Conservation (phyloP, 2,113 vertebrate genomes). For the Marmota flaviventris region DNA sequence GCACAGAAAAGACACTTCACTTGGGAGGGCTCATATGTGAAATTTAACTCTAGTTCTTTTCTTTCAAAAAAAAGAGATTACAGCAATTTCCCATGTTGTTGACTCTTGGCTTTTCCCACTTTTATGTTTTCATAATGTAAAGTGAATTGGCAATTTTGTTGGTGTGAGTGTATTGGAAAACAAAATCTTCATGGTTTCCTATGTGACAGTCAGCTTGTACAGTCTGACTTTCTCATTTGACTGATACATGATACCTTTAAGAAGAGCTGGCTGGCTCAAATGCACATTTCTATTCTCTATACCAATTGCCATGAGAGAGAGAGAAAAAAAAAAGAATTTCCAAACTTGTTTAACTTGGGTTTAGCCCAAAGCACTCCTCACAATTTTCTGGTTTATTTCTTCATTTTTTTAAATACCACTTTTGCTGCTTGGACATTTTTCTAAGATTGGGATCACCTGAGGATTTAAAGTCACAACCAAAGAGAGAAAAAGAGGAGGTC, state of each 20-base stretch:
- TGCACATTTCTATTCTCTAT: constrained; percentile 26
- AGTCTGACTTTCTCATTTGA: constrained; percentile 23
- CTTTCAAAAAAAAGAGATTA: constrained; percentile 57
- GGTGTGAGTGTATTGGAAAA: constrained; percentile 18
- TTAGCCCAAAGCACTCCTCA: not conserved
- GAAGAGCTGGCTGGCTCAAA: not conserved
- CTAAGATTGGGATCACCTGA: constrained; percentile 29
- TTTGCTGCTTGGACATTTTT: constrained; percentile 45
- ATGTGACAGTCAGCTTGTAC: not conserved
- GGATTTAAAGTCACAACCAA: not conserved
- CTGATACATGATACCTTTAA: not conserved
- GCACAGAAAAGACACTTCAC: constrained; percentile 52
- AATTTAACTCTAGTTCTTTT: constrained; percentile 53
- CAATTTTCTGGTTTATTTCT: constrained; percentile 32
- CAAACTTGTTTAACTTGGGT: not conserved
- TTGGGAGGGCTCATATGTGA: constrained; percentile 51
- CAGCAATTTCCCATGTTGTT: constrained; percentile 46
- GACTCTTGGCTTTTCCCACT: constrained; percentile 46
- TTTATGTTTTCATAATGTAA: constrained; percentile 8
- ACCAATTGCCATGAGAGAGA: not conserved
- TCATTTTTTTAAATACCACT: not conserved
- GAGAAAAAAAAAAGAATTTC: not conserved
- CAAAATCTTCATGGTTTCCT: constrained; percentile 8
- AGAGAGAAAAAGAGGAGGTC: not conserved
- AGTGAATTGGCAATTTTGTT: not conserved